Evolutionary conservation across 2,888 invertebrate genomes (phyloP).

Genomic region (Aspidiotus rigidus): DNA sequence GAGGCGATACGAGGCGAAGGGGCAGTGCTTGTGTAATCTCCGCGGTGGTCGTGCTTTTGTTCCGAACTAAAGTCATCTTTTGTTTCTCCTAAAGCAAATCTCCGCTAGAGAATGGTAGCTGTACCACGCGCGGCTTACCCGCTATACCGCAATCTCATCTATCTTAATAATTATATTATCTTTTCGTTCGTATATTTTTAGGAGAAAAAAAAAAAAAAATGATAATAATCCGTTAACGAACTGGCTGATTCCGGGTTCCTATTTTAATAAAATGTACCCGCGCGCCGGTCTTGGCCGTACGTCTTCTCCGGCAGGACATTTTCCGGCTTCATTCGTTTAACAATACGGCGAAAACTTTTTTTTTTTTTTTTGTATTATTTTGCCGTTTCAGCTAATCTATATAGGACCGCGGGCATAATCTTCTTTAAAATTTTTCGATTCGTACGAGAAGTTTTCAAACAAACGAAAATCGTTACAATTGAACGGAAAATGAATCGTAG

Average conservation of each 20-base stretch:
- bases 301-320: conserved; percentile 26
- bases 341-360: conserved; percentile 3
- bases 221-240: conserved; percentile 33
- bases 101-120: conserved; percentile 19
- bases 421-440: conserved; percentile 31
- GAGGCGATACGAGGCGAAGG: too few relatives aligned
- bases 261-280: conserved; percentile 29
- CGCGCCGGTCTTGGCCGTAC: conserved; percentile 8
- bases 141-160: conserved; percentile 30
- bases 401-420: conserved; percentile 5
- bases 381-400: conserved; percentile 17
- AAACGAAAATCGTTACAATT: too few relatives aligned
- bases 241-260: conserved; percentile 30
- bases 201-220: conserved; percentile 14
- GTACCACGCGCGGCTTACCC: conserved; percentile 26
- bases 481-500: too few relatives aligned
- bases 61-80: conserved; percentile 28
- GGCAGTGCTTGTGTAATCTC: conserved; percentile 18
- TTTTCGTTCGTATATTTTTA: conserved; percentile 28
- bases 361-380: too few relatives aligned
- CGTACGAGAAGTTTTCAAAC: not conserved
- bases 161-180: conserved; percentile 34
- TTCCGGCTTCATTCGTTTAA: conserved; percentile 30
- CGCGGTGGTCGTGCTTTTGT: conserved; percentile 33
- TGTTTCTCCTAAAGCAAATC: conserved; percentile 32